A percentile compares a stretch with the other conserved stretches of the same genome.
These are phyloP conservation scores for Aleiodes alternator DNA, from an alignment of 2,888 invertebrate species.

Conservation along the genomic window DNA sequence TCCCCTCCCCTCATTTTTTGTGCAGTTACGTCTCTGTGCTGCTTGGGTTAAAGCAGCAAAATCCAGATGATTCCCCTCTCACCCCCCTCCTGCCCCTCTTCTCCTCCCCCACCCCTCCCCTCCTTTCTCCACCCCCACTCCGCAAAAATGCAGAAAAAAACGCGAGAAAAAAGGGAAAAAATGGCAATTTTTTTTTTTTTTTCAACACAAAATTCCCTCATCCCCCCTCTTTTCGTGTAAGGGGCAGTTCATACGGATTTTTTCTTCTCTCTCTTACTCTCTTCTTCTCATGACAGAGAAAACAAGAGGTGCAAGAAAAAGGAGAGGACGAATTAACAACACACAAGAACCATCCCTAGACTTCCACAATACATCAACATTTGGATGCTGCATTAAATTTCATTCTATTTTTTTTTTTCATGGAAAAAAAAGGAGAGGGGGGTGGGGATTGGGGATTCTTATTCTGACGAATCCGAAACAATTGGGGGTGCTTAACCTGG, in stretches of 20 bases:
- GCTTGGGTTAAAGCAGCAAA: constrained; percentile 61
- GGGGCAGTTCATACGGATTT: constrained; percentile 8
- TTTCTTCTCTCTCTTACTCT: constrained; percentile 1
- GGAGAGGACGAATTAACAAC: constrained; percentile 44
- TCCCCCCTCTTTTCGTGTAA: neutral
- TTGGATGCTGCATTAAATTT: too few species aligned
- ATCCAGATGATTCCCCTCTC: constrained; percentile 36
- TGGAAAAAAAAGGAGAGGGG: constrained; percentile 48
- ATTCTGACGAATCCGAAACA: constrained; percentile 33
- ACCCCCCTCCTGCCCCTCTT: too few species aligned
- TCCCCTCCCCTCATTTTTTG: constrained; percentile 39
- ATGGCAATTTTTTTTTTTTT: too few species aligned
- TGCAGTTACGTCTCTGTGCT: constrained; percentile 34
- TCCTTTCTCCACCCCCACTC: neutral
- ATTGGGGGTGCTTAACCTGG: constrained; percentile 65
- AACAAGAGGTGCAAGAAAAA: constrained; percentile 28
- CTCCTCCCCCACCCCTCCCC: too few species aligned
- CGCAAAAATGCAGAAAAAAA: too few species aligned
- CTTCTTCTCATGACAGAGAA: constrained; percentile 31
- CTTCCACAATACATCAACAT: neutral
- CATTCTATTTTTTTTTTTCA: too few species aligned
- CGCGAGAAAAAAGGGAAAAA: constrained; percentile 2
- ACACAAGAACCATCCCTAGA: constrained; percentile 25
- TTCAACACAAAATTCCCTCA: neutral
- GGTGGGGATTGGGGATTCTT: neutral